phyloP scores from a whole-genome alignment of 2,888 invertebrate species.

The Volucella bombylans region DNA sequence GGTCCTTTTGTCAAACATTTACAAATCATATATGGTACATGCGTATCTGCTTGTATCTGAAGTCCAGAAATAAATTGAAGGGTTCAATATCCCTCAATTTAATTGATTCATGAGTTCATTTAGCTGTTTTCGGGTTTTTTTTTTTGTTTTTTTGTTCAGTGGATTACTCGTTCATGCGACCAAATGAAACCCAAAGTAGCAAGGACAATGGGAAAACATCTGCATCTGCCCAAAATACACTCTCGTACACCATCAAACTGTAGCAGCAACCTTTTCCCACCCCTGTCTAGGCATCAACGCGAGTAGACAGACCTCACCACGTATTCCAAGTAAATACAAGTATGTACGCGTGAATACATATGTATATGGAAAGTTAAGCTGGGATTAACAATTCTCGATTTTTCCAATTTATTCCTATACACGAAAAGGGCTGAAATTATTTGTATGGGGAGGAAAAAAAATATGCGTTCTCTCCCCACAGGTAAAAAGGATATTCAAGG shows the following conservation, averaged over 20 bases:
- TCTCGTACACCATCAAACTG: conserved; percentile 12
- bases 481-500: conserved; percentile 32
- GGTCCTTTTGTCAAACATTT: no score
- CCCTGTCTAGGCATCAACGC: conserved; percentile 42
- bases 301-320: neutral
- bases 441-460: conserved; percentile 5
- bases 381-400: conserved; percentile 56
- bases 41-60: no score
- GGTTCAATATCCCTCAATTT: conserved; percentile 40
- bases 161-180: conserved; percentile 12
- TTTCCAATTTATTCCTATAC: conserved; percentile 56
- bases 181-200: conserved; percentile 6
- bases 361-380: conserved; percentile 17
- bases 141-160: conserved; percentile 2
- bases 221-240: conserved; percentile 41
- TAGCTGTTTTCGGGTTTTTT: conserved; percentile 33
- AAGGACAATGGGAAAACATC: conserved; percentile 34
- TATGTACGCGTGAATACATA: no score
- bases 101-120: conserved; percentile 48
- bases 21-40: no score
- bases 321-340: no score
- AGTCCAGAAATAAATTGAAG: conserved; percentile 15
- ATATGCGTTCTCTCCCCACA: conserved; percentile 13
- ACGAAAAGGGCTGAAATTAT: conserved; percentile 41
- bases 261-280: conserved; percentile 37